Percentiles rank a stretch among this genome's conserved stretches.
phyloP scores from a whole-genome alignment of 1,140 invertebrate genomes.

The Drosophila parabipectinata region DNA sequence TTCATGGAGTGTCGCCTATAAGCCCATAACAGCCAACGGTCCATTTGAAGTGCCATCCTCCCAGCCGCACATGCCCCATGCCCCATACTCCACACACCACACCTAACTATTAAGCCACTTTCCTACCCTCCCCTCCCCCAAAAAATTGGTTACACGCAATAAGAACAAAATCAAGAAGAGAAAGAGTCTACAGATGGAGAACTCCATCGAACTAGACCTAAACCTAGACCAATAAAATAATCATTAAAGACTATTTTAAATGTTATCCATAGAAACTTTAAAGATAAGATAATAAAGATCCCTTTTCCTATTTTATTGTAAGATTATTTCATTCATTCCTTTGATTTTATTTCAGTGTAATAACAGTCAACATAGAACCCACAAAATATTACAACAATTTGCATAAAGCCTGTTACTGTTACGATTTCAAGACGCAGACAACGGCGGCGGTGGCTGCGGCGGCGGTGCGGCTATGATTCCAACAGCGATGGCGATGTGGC shows the following conservation, averaged over 20 bases:
- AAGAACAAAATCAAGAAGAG: slow-evolving; percentile 31
- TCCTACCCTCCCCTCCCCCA: not conserved
- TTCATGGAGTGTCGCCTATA: slow-evolving; percentile 61
- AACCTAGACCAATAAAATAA: not conserved
- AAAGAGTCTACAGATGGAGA: not conserved
- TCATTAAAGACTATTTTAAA: not conserved
- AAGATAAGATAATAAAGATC: no score
- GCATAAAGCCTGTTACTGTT: slow-evolving; percentile 77
- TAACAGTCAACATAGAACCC: slow-evolving; percentile 29
- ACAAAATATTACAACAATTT: slow-evolving; percentile 80
- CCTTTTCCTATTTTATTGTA: no score
- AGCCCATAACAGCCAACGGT: slow-evolving; percentile 55
- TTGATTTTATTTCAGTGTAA: not conserved
- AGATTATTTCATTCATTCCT: not conserved
- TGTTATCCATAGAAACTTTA: not conserved
- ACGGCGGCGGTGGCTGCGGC: not conserved
- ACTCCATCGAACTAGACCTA: not conserved
- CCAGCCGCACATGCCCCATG: not conserved
- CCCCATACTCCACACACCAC: slow-evolving; percentile 10
- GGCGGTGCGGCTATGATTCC: slow-evolving; percentile 32
- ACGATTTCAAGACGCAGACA: slow-evolving; percentile 53
- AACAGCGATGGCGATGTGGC: slow-evolving; percentile 47
- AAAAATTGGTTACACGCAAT: slow-evolving; percentile 37
- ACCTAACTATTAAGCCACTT: slow-evolving; percentile 9
- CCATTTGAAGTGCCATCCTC: slow-evolving; percentile 50